A percentile compares a stretch with the other conserved stretches of the same genome.
Evolutionary conservation across 2,797 vertebrate genomes (phyloP).

Genomic region (Paramormyrops hopkinsi): DNA sequence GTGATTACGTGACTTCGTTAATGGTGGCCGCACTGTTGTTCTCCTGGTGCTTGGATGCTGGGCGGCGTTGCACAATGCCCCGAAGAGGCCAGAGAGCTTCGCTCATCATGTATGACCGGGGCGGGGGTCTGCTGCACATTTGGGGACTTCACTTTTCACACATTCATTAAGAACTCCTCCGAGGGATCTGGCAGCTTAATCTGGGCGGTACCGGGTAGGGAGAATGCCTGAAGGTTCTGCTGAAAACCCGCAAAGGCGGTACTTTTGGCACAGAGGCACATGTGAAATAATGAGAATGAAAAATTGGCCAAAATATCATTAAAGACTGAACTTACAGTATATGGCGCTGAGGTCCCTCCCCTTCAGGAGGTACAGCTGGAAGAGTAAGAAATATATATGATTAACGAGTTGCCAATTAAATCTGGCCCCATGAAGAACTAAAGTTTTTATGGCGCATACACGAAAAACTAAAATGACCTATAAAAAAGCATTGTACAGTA

Average conservation of each 20-base stretch:
- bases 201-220: constrained; percentile 34
- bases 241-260: constrained; percentile 21
- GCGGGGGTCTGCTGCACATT: constrained; percentile 31
- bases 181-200: constrained; percentile 28
- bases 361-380: constrained; percentile 32
- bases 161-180: constrained; percentile 39
- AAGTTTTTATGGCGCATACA: constrained; percentile 21
- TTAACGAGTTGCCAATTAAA: constrained; percentile 34
- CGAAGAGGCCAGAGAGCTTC: constrained; percentile 33
- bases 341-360: constrained; percentile 36
- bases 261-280: constrained; percentile 32
- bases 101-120: constrained; percentile 46
- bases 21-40: constrained; percentile 25
- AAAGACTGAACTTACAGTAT: constrained; percentile 40
- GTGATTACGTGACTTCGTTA: constrained; percentile 38
- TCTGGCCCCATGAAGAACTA: neutral
- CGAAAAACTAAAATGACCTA: constrained; percentile 36
- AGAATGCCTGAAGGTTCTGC: constrained; percentile 35
- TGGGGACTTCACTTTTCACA: constrained; percentile 45
- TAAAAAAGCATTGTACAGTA: constrained; percentile 44
- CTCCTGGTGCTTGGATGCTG: constrained; percentile 30
- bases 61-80: constrained; percentile 20
- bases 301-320: constrained; percentile 44
- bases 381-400: constrained; percentile 33
- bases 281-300: constrained; percentile 25